A percentile compares a stretch with the other conserved stretches of the same genome.
Evolutionary conservation across 2,797 vertebrate species (phyloP).

Genomic region (Esox masquinongy): DNA sequence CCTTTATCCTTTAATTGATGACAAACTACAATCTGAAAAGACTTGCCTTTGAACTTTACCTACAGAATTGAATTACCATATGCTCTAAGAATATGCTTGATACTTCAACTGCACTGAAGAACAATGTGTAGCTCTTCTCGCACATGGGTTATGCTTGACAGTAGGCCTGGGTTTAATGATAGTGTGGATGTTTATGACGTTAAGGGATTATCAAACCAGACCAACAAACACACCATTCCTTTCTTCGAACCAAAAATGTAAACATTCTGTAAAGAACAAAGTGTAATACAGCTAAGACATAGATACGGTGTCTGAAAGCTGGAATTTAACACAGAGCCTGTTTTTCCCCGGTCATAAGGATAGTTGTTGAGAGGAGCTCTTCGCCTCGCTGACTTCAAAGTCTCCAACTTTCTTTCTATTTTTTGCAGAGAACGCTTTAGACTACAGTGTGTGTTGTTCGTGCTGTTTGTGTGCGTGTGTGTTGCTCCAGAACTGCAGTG

Average conservation of each 20-base stretch:
- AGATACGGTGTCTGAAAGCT: neutral
- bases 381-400: slow-evolving; percentile 53
- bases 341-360: slow-evolving; percentile 59
- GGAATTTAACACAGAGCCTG: slow-evolving; percentile 52
- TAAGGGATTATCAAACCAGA: neutral
- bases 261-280: neutral
- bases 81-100: neutral
- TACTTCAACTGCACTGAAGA: neutral
- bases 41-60: neutral
- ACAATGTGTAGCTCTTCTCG: neutral
- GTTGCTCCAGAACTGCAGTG: neutral
- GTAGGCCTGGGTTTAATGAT: neutral
- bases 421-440: slow-evolving; percentile 25
- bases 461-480: neutral
- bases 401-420: slow-evolving; percentile 45
- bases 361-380: slow-evolving; percentile 47
- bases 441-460: neutral
- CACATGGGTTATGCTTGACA: neutral
- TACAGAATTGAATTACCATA: neutral
- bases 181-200: neutral
- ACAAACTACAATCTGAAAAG: neutral
- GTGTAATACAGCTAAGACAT: neutral
- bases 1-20: neutral
- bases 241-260: neutral
- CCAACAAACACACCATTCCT: neutral